A percentile compares a stretch with the other conserved stretches of the same genome.
Conservation (phyloP, 2,113 vertebrate species). For the Scatophagus argus region DNA sequence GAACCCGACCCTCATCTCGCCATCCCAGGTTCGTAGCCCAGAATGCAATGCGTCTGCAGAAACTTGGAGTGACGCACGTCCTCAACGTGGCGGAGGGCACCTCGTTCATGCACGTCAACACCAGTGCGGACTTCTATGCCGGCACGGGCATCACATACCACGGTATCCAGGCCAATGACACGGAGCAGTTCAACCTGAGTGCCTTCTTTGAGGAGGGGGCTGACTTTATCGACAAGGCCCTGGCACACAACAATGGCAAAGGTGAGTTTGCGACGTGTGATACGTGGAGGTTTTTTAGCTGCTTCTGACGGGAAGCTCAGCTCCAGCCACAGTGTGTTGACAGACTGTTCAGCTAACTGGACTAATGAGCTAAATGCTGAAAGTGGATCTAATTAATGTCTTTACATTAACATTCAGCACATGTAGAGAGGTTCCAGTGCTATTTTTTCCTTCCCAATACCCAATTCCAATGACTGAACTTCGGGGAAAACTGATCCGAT, state of each 20-base stretch:
- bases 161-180: slow-evolving; percentile 96
- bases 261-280: slow-evolving; percentile 53
- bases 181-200: slow-evolving; percentile 93
- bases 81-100: slow-evolving; percentile 96
- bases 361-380: no score
- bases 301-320: no score
- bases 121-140: slow-evolving; percentile 92
- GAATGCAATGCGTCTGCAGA: slow-evolving; percentile 91
- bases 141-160: slow-evolving; percentile 95
- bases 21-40: slow-evolving; percentile 92
- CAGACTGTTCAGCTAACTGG: no score
- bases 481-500: no score
- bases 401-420: no score
- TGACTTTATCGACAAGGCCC: slow-evolving; percentile 95
- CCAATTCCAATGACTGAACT: no score
- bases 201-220: slow-evolving; percentile 96
- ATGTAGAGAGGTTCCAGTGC: no score
- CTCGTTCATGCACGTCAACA: slow-evolving; percentile 99
- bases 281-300: background rate
- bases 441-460: no score
- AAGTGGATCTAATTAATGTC: no score
- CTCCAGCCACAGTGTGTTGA: no score
- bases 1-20: slow-evolving; percentile 36
- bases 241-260: slow-evolving; percentile 94
- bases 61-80: slow-evolving; percentile 93